These are phyloP conservation scores for Tenthredo notha DNA, from an alignment of 2,888 invertebrate genomes.

Conservation along the genomic window DNA sequence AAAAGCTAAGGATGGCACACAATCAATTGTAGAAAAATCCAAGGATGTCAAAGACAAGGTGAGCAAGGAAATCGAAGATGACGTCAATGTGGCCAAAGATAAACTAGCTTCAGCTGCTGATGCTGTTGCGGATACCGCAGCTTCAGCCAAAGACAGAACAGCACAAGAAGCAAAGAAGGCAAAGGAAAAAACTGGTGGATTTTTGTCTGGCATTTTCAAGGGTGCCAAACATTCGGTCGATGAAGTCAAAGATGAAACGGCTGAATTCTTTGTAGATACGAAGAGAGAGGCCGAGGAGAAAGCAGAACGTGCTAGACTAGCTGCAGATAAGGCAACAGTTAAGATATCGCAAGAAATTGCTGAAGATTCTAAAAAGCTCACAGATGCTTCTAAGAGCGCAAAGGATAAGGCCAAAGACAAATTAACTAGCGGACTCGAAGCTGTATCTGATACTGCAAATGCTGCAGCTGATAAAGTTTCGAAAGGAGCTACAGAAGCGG, in stretches of 20 bases:
- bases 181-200: slow-evolving; percentile 58
- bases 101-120: slow-evolving; percentile 56
- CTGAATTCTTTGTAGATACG: slow-evolving; percentile 65
- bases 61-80: slow-evolving; percentile 60
- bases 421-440: slow-evolving; percentile 46
- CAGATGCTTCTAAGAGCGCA: slow-evolving; percentile 54
- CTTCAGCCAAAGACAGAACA: slow-evolving; percentile 57
- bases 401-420: slow-evolving; percentile 55
- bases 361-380: slow-evolving; percentile 58
- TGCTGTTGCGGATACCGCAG: slow-evolving; percentile 77
- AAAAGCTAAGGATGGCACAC: slow-evolving; percentile 12
- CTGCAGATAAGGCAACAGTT: slow-evolving; percentile 56
- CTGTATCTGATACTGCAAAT: slow-evolving; percentile 59
- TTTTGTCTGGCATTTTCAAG: slow-evolving; percentile 58
- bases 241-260: slow-evolving; percentile 64
- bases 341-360: slow-evolving; percentile 59
- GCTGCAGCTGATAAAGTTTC: slow-evolving; percentile 62
- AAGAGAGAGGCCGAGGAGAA: slow-evolving; percentile 63
- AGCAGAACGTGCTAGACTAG: slow-evolving; percentile 71
- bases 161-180: slow-evolving; percentile 57
- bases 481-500: slow-evolving; percentile 51
- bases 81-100: slow-evolving; percentile 54
- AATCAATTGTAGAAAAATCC: slow-evolving; percentile 42
- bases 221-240: slow-evolving; percentile 76
- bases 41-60: slow-evolving; percentile 57